Evolutionary conservation across 1,140 invertebrate genomes (phyloP), one percentile per base, ranked within the genome.

Genomic region (Ridgeia piscesae): DNA sequence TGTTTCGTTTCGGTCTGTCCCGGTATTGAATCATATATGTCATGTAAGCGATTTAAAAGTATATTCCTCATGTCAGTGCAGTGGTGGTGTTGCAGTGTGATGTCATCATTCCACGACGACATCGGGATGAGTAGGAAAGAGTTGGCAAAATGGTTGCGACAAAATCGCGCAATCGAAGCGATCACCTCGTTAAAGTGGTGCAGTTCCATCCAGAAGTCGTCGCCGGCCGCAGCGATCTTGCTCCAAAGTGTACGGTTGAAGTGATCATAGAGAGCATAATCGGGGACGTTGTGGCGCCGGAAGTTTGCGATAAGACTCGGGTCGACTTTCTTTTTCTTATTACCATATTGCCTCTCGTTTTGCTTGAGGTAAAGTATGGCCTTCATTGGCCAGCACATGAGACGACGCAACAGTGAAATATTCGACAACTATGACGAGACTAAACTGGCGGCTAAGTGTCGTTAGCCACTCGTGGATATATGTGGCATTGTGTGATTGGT

Each of bases 331-430:
- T 77, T 77, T 9, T 1, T 48, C 91, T 91, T 91, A 2, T 33
- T 17, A 14, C 2, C n/a, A n/a, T n/a, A n/a, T n/a, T n/a, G 33
- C n/a, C 14, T 33, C 33, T 21, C 48, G 91, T 91, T 91, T 11
- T 21, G 34, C 35, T 48, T 35, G 34, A 94, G 34, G 92, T 94
- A 95, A 0, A 96, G 92, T 11, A 97, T 94, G 93, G 96, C 95
- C 88, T 96, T 94, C 11, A 96, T 92, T 33, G 95, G 94, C 96
- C 96, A 97, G 92, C 96, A 96, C 88, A 97, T 95, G 11, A 96
- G 92, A 91, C 96, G 94, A 34, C 94, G 94, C 88, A 97, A 94
- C 17, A 97, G 94, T 58, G 94, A 97, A 96, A 93, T 96, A 95
- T 93, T 97, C 96, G 1, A 96, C 94, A 33, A 97, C 95, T 95